Base-by-base conservation (phyloP, 2,797 vertebrate species). In the Danio jaintianensis region DNA sequence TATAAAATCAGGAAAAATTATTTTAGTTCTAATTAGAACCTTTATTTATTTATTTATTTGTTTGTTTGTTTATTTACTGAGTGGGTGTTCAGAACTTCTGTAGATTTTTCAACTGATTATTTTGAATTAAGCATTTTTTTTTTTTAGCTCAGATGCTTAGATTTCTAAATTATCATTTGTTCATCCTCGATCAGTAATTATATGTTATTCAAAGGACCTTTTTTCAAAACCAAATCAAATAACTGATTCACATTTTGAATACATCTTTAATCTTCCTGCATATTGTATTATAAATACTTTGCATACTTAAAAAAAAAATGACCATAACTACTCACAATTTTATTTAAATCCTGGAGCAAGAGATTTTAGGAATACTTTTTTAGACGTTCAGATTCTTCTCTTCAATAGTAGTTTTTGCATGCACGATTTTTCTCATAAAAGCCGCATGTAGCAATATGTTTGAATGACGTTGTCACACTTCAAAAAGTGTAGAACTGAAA, bases 151-250 rank as follows among this genome's bases (percentile, higher is more conserved):
- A 6, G 20, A 69, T 42, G 38, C 69, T 22, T 43, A n/a, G 18
- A 63, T 22, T 58, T 29, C 15, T 45, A 20, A 72, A 45, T 43
- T 10, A 58, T 55, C 50, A 7, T 9, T 58, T 43, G 43, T 59
- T 68, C 62, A 66, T 78, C 13, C 43, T 38, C 2, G 20, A 38
- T 68, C 29, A 59, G 7, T 40, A 78, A 78, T 69, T 20, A 59
- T 20, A 59, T n/a, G 5, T 56, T 68, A 22, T 43, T 11, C 7
- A 43, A 43, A 53, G 12, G 13, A 22, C 18, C 38, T 15, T 66
- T 66, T 56, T 12, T 62, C 0, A 7, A 47, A 47, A 18, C 53
- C 42, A 29, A 52, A 18, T 52, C 6, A 40, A 59, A 12, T 20
- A 12, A 43, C 40, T 29, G 13, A 59, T 43, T 73, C 45, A 13